Evolutionary conservation across 2,797 vertebrate genomes (phyloP).

Genomic region (Pantherophis vulpinus): DNA sequence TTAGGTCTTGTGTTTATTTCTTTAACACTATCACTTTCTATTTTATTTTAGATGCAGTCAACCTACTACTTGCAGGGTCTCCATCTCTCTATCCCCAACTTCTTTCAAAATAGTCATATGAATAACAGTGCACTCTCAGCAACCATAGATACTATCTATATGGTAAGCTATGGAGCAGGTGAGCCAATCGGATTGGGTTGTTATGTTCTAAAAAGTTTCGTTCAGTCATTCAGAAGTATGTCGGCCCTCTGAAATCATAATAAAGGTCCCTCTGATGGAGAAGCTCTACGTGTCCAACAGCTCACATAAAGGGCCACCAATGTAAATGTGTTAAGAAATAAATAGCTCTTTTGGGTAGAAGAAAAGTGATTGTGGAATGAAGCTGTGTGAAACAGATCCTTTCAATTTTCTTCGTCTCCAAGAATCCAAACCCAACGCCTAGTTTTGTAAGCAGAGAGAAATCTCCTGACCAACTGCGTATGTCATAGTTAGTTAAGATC

Average conservation of each 20-base stretch:
- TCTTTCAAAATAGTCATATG: conserved; percentile 35
- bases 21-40: neutral
- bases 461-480: neutral
- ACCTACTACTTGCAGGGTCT: conserved; percentile 65
- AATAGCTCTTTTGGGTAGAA: neutral
- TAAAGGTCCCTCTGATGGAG: neutral
- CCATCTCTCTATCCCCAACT: conserved; percentile 61
- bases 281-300: neutral
- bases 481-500: neutral
- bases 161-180: conserved; percentile 35
- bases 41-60: conserved; percentile 61
- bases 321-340: neutral
- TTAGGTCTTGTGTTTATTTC: neutral
- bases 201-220: neutral
- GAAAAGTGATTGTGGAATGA: neutral
- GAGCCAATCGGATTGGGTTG: neutral
- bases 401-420: neutral
- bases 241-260: neutral
- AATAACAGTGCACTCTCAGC: neutral
- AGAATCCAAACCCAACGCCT: neutral
- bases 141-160: conserved; percentile 2
- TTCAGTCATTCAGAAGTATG: neutral
- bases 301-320: neutral
- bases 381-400: neutral
- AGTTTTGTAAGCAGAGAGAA: neutral